These are phyloP conservation scores for Shargacucullia verbasci DNA, from an alignment of 2,888 invertebrate species.

Conservation along the genomic window DNA sequence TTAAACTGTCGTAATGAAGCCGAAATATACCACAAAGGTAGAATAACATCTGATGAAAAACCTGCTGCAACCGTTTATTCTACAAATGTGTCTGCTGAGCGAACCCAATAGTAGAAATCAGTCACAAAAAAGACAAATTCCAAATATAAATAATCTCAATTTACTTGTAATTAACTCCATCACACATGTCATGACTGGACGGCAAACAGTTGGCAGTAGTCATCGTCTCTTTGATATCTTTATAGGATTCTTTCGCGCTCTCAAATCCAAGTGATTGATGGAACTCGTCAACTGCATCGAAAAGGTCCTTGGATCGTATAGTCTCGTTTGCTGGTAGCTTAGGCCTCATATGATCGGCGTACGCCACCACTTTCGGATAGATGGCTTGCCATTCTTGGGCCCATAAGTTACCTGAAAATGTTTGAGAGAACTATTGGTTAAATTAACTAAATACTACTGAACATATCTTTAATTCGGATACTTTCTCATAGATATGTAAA, in stretches of 20 bases:
- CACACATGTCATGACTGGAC: conserved; percentile 92
- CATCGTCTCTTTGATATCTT: conserved; percentile 89
- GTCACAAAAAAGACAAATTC: too few species aligned
- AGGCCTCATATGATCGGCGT: conserved; percentile 87
- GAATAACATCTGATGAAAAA: too few species aligned
- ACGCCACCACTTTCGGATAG: conserved; percentile 84
- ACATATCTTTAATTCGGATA: too few species aligned
- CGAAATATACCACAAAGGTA: too few species aligned
- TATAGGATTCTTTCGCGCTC: conserved; percentile 89
- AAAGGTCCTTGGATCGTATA: conserved; percentile 83
- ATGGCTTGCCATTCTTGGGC: conserved; percentile 90
- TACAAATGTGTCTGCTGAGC: too few species aligned
- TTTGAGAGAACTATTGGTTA: background rate
- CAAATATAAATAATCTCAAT: conserved; percentile 13
- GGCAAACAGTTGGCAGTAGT: conserved; percentile 91
- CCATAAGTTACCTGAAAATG: conserved; percentile 90
- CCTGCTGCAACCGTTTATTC: too few species aligned
- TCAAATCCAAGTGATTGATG: conserved; percentile 90
- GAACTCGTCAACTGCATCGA: conserved; percentile 90
- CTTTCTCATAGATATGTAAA: too few species aligned
- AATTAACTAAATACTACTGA: too few species aligned
- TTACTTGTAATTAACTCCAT: conserved; percentile 91
- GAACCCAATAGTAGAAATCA: too few species aligned
- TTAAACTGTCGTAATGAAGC: too few species aligned
- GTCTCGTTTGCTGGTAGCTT: conserved; percentile 78